A percentile compares a stretch with the other conserved stretches of the same genome.
Conservation (phyloP, 1,140 invertebrate species). For the Pogonomyrmex barbatus region DNA sequence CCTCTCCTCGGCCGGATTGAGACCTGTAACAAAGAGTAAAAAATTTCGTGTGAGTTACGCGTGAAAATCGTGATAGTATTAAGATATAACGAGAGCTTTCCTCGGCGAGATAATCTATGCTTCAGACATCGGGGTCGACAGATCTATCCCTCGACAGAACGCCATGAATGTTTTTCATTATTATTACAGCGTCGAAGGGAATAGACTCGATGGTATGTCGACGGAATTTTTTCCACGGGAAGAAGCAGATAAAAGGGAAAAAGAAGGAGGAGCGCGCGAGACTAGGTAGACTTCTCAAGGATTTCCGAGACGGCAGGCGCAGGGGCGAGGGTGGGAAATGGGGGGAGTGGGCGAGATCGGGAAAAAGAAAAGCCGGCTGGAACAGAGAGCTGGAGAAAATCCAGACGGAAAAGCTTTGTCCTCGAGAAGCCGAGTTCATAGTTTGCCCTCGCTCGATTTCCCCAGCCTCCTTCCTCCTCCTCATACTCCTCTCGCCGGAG, state of each 20-base stretch:
- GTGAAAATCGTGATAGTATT: background rate
- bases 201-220: constrained; percentile 66
- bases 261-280: constrained; percentile 42
- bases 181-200: constrained; percentile 65
- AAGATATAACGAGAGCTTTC: background rate
- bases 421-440: constrained; percentile 77
- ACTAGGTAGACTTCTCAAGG: constrained; percentile 74
- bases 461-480: constrained; percentile 49
- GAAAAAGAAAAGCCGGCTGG: constrained; percentile 57
- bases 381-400: constrained; percentile 66
- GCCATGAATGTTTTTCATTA: constrained; percentile 68
- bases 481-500: constrained; percentile 31
- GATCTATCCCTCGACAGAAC: constrained; percentile 47
- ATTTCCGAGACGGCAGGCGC: constrained; percentile 75
- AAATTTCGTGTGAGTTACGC: constrained; percentile 15
- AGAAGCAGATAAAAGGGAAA: constrained; percentile 56
- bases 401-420: constrained; percentile 77
- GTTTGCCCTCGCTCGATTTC: constrained; percentile 80
- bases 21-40: constrained; percentile 87
- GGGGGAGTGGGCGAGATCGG: background rate
- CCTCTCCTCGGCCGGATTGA: constrained; percentile 90
- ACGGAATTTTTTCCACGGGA: constrained; percentile 64
- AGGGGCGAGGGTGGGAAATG: background rate
- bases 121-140: constrained; percentile 22
- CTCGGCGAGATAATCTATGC: background rate